A percentile compares a stretch with the other conserved stretches of the same genome.
Evolutionary conservation across 2,888 invertebrate genomes (phyloP).

Genomic region (Autographa gamma): DNA sequence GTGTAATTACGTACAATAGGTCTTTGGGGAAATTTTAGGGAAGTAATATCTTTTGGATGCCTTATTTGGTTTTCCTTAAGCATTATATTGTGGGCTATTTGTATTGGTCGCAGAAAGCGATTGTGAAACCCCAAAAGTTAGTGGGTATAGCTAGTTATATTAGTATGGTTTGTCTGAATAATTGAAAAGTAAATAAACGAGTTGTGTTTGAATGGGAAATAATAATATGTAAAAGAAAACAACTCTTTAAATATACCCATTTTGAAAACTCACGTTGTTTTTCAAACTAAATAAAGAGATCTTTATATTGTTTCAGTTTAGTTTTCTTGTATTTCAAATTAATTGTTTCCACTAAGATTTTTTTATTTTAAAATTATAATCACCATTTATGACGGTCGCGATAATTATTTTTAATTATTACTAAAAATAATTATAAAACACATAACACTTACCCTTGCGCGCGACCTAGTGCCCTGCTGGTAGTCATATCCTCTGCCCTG

Average conservation of each 20-base stretch:
- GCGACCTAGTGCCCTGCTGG: constrained; percentile 83
- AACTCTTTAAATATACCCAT: too few relatives aligned
- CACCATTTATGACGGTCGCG: not conserved
- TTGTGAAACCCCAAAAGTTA: not conserved
- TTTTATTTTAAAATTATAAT: too few relatives aligned
- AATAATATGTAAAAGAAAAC: too few relatives aligned
- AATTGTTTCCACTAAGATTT: too few relatives aligned
- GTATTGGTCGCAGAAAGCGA: not conserved
- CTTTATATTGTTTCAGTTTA: too few relatives aligned
- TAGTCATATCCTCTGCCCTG: constrained; percentile 85
- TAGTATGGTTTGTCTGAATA: not conserved
- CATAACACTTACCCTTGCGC: constrained; percentile 80
- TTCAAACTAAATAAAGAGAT: too few relatives aligned
- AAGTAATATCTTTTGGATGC: not conserved
- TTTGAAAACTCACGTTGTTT: too few relatives aligned
- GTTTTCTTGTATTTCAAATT: too few relatives aligned
- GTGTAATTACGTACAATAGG: not conserved
- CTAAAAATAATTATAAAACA: not conserved
- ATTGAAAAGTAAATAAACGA: not conserved
- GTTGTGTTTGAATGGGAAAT: too few relatives aligned
- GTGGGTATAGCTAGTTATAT: not conserved
- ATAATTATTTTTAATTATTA: not conserved
- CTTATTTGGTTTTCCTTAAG: constrained; percentile 1
- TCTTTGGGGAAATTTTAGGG: not conserved
- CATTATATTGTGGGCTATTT: not conserved